Evolutionary conservation across 2,888 invertebrate genomes (phyloP), one percentile per base, ranked within the genome.

Genomic region (Andrena bicolor): DNA sequence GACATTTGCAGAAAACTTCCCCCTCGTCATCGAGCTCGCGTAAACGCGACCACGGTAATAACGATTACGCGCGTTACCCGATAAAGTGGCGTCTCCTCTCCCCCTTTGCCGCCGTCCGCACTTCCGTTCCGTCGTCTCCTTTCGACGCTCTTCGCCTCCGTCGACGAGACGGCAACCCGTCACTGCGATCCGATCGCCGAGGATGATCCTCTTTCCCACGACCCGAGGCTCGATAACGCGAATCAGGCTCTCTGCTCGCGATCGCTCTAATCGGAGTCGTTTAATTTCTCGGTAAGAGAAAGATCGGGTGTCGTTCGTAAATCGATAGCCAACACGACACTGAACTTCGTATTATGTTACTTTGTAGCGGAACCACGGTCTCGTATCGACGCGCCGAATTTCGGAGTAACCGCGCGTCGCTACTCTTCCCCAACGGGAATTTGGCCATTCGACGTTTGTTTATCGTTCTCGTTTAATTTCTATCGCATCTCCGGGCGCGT

Each of bases 1-100:
- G 87, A 90, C 82, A 89, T 90, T 87, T 85, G 86, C 87, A 81
- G 85, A 87, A 88, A 90, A 87, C 85, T 87, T 87, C 85, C 86
- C 86, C 85, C 86, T 87, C 84, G 87, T 86, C 87, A 87, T 87
- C 85, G 72, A 48, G 83, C 41, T 77, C 78, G 74, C 86, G 72
- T 78, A 82, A 83, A 83, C 76, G 70, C 72, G 71, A 74, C 73
- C 78, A 71, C 76, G 87, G 84, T 86, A 80, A 86, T 86, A 84
- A 80, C 86, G 81, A 85, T 87, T 85, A 87, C 87, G 86, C 86
- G 81, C 70, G 80, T 78, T 83, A 74, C 73, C 41, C 75, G 83
- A 83, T 81, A 78, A 74, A 73, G 48, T 30, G 30, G 48, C 41
- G 30, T 16, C 13, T 13, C 20, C 16, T 20, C 6, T 48, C 51